A percentile compares a stretch with the other conserved stretches of the same genome.
These are phyloP conservation scores for Heteractis magnifica DNA, from an alignment of 92 coral and sea anemone species.

Conservation along the genomic window DNA sequence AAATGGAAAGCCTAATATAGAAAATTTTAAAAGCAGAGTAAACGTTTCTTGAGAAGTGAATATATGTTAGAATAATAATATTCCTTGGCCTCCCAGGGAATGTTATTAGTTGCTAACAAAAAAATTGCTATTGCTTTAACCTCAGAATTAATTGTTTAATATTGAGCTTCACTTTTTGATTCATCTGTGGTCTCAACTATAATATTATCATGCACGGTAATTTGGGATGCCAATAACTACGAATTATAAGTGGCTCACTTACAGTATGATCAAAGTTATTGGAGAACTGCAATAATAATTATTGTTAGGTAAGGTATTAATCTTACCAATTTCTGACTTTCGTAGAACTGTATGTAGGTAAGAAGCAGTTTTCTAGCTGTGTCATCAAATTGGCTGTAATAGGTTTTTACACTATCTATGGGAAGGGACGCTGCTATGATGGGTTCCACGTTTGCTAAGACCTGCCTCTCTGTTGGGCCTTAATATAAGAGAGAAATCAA, in stretches of 20 bases:
- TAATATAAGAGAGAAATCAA: background rate
- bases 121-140: too few species aligned
- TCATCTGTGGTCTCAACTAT: too few species aligned
- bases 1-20: too few species aligned
- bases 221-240: background rate
- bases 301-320: background rate
- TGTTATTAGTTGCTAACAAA: too few species aligned
- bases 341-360: background rate
- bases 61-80: too few species aligned
- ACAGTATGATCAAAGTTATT: background rate
- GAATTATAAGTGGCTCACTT: background rate
- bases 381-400: background rate
- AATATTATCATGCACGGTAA: too few species aligned
- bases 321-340: conserved; percentile 4
- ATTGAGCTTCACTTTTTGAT: too few species aligned
- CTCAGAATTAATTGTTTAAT: too few species aligned
- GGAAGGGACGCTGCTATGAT: background rate
- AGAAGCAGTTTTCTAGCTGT: background rate
- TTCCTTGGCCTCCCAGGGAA: too few species aligned
- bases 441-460: background rate
- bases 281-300: background rate
- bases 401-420: background rate
- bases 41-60: too few species aligned
- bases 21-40: too few species aligned
- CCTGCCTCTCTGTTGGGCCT: background rate